phyloP scores from a whole-genome alignment of 1,140 invertebrate species.

The Lethrus apterus region DNA sequence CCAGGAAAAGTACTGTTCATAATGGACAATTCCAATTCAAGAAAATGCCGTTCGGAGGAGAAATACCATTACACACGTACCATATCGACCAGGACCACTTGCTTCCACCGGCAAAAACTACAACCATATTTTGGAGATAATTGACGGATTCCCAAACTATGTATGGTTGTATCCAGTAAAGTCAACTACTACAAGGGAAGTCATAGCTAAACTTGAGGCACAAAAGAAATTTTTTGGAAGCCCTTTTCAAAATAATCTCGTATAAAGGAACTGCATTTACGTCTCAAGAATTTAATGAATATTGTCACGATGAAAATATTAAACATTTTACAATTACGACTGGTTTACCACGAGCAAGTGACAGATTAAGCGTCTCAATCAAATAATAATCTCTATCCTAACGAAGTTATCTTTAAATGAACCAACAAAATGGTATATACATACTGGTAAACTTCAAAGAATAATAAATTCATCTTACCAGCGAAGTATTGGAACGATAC shows the following conservation, averaged over 20 bases:
- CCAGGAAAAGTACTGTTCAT: no score
- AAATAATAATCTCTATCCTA: slow-evolving; percentile 29
- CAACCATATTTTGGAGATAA: slow-evolving; percentile 37
- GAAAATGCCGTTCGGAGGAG: no score
- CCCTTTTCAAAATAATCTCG: slow-evolving; percentile 17
- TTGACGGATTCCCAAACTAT: slow-evolving; percentile 42
- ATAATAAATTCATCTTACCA: slow-evolving; percentile 34
- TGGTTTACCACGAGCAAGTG: slow-evolving; percentile 28
- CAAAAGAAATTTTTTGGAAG: slow-evolving; percentile 16
- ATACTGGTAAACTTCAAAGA: slow-evolving; percentile 29
- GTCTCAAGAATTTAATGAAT: slow-evolving; percentile 22
- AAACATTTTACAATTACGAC: slow-evolving; percentile 23
- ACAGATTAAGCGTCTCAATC: slow-evolving; percentile 33
- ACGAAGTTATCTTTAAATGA: slow-evolving; percentile 25
- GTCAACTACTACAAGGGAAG: slow-evolving; percentile 28
- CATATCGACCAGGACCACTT: slow-evolving; percentile 35
- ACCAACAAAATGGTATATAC: slow-evolving; percentile 32
- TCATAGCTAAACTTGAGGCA: background rate
- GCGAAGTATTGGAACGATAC: slow-evolving; percentile 27
- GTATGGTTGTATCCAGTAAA: slow-evolving; percentile 38
- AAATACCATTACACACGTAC: slow-evolving; percentile 27
- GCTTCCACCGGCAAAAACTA: slow-evolving; percentile 27
- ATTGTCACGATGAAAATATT: slow-evolving; percentile 23
- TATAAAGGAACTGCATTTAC: slow-evolving; percentile 29
- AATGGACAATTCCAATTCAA: no score